Conservation (phyloP, 2,113 vertebrate species). For the Pluvianellus socialis region DNA sequence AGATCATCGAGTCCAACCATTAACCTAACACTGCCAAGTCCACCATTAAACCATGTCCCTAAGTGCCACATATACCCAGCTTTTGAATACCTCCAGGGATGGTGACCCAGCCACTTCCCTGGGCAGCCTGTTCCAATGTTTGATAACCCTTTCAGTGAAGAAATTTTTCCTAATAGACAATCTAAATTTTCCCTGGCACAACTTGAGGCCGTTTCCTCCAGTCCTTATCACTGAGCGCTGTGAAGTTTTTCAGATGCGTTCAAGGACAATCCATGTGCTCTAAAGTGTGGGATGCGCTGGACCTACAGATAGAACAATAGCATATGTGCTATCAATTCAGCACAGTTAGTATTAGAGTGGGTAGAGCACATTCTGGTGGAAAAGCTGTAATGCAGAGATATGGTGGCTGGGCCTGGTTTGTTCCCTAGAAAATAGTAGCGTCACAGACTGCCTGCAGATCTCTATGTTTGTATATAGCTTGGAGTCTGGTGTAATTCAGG, state of each 20-base stretch:
- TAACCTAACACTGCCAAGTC: neutral
- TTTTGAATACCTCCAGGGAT: neutral
- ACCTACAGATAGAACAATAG: neutral
- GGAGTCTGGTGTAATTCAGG: neutral
- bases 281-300: neutral
- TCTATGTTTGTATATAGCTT: neutral
- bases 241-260: neutral
- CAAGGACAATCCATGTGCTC: neutral
- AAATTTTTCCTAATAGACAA: neutral
- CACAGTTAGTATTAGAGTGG: neutral
- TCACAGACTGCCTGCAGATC: neutral
- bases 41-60: neutral
- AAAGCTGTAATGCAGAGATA: neutral
- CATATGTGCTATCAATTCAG: neutral
- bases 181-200: neutral
- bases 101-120: neutral
- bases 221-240: neutral
- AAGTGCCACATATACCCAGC: neutral
- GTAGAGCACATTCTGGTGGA: too few relatives aligned
- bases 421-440: accelerated
- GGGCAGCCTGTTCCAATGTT: neutral
- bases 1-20: neutral
- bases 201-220: neutral
- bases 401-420: neutral
- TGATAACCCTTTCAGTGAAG: neutral